phyloP scores from a whole-genome alignment of 1,140 invertebrate species.

The Drosophila ironensis region DNA sequence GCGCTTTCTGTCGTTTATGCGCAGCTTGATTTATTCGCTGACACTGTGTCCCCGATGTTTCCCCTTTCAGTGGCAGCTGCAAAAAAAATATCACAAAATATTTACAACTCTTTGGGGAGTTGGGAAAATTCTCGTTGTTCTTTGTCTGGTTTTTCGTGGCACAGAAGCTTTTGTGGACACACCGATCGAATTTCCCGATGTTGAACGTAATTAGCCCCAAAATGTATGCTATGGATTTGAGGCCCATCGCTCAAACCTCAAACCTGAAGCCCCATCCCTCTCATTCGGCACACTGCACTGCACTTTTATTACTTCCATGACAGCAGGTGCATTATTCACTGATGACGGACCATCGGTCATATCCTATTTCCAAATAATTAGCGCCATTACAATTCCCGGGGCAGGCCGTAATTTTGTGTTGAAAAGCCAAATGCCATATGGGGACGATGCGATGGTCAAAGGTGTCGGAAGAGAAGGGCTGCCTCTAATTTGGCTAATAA shows the following conservation, averaged over 20 bases:
- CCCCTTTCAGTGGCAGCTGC: background rate
- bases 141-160: background rate
- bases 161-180: too few species aligned
- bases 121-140: background rate
- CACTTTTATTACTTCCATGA: too few species aligned
- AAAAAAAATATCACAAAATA: slow-evolving; percentile 1
- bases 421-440: too few species aligned
- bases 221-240: background rate
- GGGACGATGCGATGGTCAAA: background rate
- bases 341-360: slow-evolving; percentile 20
- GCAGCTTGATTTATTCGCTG: slow-evolving; percentile 23
- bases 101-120: background rate
- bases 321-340: background rate
- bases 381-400: background rate
- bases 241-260: too few species aligned
- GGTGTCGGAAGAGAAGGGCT: background rate
- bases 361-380: slow-evolving; percentile 43
- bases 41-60: slow-evolving; percentile 1
- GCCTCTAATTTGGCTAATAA: background rate
- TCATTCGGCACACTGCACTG: too few species aligned
- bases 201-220: background rate
- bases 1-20: too few species aligned
- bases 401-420: background rate
- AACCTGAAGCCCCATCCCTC: too few species aligned
- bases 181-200: background rate